A percentile compares a stretch with the other conserved stretches of the same genome.
phyloP scores from a whole-genome alignment of 2,888 invertebrate genomes.

The Hemicrepidius hirtus region DNA sequence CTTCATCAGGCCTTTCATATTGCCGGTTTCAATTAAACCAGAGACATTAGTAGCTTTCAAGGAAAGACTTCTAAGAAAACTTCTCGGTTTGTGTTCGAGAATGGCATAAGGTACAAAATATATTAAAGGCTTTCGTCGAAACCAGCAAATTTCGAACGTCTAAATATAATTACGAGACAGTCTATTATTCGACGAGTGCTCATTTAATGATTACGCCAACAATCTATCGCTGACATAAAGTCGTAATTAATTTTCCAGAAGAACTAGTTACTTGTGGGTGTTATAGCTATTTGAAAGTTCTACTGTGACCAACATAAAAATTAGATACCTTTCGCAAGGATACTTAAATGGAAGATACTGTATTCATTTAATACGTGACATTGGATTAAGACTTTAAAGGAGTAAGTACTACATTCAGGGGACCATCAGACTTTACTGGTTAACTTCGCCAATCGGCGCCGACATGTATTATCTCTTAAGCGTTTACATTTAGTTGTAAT shows the following conservation, averaged over 20 bases:
- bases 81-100: constrained; percentile 1
- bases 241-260: constrained; percentile 5
- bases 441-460: too few relatives aligned
- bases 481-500: too few relatives aligned
- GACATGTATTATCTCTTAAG: too few relatives aligned
- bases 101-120: not conserved
- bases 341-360: too few relatives aligned
- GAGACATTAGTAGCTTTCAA: constrained; percentile 33
- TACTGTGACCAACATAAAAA: too few relatives aligned
- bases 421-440: too few relatives aligned
- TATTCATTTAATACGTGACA: too few relatives aligned
- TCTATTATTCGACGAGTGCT: constrained; percentile 1
- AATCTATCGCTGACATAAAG: not conserved
- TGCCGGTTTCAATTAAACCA: constrained; percentile 38
- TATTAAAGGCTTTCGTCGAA: not conserved
- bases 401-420: too few relatives aligned
- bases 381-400: too few relatives aligned
- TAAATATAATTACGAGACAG: constrained; percentile 2
- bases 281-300: not conserved
- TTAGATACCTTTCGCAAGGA: too few relatives aligned
- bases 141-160: constrained; percentile 2
- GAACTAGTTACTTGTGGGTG: not conserved
- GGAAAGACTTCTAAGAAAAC: constrained; percentile 30
- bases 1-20: constrained; percentile 33
- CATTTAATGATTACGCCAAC: constrained; percentile 12